Percentiles rank a stretch among this genome's conserved stretches.
phyloP scores from a whole-genome alignment of 2,888 invertebrate species.

The Parochlus steinenii region DNA sequence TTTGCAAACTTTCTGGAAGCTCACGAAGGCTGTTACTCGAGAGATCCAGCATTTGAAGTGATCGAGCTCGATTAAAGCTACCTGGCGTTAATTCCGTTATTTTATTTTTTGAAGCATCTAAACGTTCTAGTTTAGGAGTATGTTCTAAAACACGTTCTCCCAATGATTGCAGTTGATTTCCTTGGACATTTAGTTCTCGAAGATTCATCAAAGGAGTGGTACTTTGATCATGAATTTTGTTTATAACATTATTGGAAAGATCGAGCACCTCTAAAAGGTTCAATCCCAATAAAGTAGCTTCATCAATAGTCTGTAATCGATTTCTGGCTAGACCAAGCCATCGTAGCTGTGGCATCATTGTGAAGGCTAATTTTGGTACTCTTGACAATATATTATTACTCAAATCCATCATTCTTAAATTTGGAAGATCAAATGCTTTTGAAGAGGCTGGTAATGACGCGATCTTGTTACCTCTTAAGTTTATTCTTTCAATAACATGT shows the following conservation, averaged over 20 bases:
- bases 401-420: constrained; percentile 55
- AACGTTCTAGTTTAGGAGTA: constrained; percentile 40
- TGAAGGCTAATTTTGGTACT: constrained; percentile 46
- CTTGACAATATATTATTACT: constrained; percentile 57
- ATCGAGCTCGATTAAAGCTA: constrained; percentile 43
- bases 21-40: constrained; percentile 61
- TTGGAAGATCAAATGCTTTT: constrained; percentile 52
- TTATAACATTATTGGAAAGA: constrained; percentile 54
- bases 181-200: constrained; percentile 53
- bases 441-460: constrained; percentile 43
- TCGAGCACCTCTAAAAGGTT: constrained; percentile 54
- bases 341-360: constrained; percentile 46
- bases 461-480: constrained; percentile 54
- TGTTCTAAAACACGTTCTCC: constrained; percentile 51
- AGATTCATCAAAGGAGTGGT: constrained; percentile 45
- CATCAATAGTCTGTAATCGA: constrained; percentile 49
- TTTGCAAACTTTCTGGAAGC: constrained; percentile 52
- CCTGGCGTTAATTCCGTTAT: constrained; percentile 48
- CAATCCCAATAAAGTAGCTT: constrained; percentile 51
- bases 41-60: constrained; percentile 55
- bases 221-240: constrained; percentile 44
- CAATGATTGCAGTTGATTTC: constrained; percentile 56
- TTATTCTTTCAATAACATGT: constrained; percentile 56
- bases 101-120: constrained; percentile 63
- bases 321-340: constrained; percentile 58